These are phyloP conservation scores for Stenichneumon culpator DNA, from an alignment of 2,888 invertebrate species.

Conservation along the genomic window DNA sequence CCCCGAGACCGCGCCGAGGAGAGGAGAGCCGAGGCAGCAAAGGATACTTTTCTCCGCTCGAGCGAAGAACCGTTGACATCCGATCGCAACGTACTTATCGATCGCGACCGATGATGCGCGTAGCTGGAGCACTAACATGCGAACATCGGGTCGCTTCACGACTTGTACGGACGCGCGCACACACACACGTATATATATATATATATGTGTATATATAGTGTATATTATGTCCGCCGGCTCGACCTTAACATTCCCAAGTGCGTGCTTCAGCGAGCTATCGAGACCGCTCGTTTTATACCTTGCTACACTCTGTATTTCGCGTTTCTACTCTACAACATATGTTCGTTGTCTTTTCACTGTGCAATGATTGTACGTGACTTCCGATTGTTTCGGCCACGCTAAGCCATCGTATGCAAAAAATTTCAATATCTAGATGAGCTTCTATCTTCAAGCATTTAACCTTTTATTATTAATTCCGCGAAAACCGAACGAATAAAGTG, in stretches of 20 bases:
- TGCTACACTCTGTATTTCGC: constrained; percentile 2
- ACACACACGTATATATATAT: background rate
- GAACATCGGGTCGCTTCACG: constrained; percentile 2
- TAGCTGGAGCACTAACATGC: constrained; percentile 23
- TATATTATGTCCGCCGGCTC: constrained; percentile 40
- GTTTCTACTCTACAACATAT: constrained; percentile 6
- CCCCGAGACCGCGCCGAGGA: constrained; percentile 7
- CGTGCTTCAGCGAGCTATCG: constrained; percentile 52
- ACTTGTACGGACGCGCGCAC: background rate
- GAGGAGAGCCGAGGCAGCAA: constrained; percentile 8
- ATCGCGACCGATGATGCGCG: constrained; percentile 50
- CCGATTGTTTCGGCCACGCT: background rate
- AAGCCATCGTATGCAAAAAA: background rate
- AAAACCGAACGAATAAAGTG: background rate
- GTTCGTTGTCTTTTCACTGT: background rate
- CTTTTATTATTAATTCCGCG: background rate
- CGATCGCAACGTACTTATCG: constrained; percentile 67
- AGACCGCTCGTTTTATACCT: constrained; percentile 45
- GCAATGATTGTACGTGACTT: background rate
- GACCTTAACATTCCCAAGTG: constrained; percentile 67
- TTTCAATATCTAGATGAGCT: background rate
- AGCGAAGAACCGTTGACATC: constrained; percentile 63
- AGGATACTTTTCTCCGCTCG: constrained; percentile 27
- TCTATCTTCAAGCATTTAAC: background rate
- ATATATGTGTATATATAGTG: constrained; percentile 6